Evolutionary conservation across 2,888 invertebrate genomes (phyloP), one percentile per base, ranked within the genome.

Genomic region (Acleris literana): DNA sequence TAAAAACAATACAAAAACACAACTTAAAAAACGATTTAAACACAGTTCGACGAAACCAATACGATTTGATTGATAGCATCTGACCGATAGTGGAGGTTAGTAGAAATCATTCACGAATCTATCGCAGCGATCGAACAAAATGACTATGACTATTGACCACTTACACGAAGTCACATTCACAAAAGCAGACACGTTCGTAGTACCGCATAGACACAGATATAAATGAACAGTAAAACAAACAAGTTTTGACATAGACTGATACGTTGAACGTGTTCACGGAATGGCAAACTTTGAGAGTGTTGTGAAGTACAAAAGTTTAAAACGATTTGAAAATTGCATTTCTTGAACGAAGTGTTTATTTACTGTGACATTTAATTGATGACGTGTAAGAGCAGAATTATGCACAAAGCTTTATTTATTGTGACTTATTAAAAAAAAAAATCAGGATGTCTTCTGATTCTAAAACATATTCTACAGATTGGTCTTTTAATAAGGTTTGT

Each of bases 51-150:
- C 44, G 56, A 61, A 65, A 65, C 49, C 33, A 49, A 16, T n/a
- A 53, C 57, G 18, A 53, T 44, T 53, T 39, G 17, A 56, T 51
- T 52, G 65, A 65, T 66, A 56, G 29, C 46, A 48, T 56, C 61
- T 52, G 20, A 9, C 53, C 66, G 66, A 66, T 62, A 66, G 46
- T 46, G 20, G 18, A 39, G 44, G 18, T 52, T 62, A 59, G 62
- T 62, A 59, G 62, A 61, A 65, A 65, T 66, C 61, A 66, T 62
- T 66, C 61, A 66, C 62, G 62, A 62, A 66, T 66, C 57, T 66
- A 66, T 62, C 62, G 16, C 33, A 62, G 39, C 66, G 56, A 66
- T 66, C 66, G 52, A 62, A 66, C 66, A 66, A 66, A 66, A 62
- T 56, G 61, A 66, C 66, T 66, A 66, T 53, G 53, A 62, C 39